Base-by-base conservation (phyloP, 2,113 vertebrate genomes). In the Mohoua ochrocephala region DNA sequence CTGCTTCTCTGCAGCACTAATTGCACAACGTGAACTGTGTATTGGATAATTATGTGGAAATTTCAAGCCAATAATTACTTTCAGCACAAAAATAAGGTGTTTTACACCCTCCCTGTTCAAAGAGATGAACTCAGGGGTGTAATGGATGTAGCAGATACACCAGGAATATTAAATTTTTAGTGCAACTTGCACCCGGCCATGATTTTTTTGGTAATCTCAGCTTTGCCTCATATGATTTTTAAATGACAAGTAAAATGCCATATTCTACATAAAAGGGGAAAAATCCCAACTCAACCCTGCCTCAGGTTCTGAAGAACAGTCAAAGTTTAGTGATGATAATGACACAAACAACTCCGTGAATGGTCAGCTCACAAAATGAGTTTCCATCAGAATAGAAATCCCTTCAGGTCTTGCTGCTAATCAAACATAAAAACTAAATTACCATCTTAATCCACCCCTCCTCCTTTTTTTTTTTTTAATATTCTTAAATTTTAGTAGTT, bases 391-490 rank as follows among this genome's bases (percentile, higher is more conserved):
- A 35, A 61, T 7, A 35, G 35, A 49, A 83, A 69, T 35, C 21
- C 30, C 47, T 83, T 14, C 30, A 61, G 11, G 10, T 44, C 37
- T 33, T 76, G 8, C 14, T 61, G 31, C 19, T 27, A 59, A 75
- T 52, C 11, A 78, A 52, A 79, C 1, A 6, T 1, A 56, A 85
- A 91, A 64, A 33, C 22, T 0, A 60, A 78, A 69, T 37, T 37
- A 13, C 4, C 1, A 37, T 42, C 11, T 37, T 53, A 22, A 44
- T 27, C 1, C 1, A 1, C 8, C 5, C 21, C 2, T 19, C 8
- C 9, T 13, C 12, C 9, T 13, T 8, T 12, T 13, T 33, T 13
- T 8, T 12, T 13, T 33, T 23, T 7, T 1, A 39, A 37, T 65
- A 35, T 45, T 47, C 27, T 59, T 49, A 56, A 30, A 31, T 86